Evolutionary conservation across 1,140 invertebrate species (phyloP).

Genomic region (Orchestia grillus): DNA sequence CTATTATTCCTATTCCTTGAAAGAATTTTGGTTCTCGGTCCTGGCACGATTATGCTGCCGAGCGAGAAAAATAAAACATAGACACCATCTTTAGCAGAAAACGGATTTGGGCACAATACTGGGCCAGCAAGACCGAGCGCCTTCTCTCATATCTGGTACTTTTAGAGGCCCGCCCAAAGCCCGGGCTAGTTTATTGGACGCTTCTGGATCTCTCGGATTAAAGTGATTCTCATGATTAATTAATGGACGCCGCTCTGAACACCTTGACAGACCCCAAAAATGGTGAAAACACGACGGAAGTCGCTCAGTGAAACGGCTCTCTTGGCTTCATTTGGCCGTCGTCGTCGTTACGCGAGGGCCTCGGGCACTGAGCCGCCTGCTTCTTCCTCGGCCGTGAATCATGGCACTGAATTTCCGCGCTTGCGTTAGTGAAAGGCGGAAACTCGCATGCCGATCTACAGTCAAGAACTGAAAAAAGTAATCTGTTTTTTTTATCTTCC

Average conservation of each 20-base stretch:
- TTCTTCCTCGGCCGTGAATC: background rate
- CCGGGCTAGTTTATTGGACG: constrained; percentile 45
- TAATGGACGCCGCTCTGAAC: background rate
- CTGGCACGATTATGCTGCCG: background rate
- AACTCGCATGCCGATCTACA: background rate
- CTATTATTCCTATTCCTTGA: background rate
- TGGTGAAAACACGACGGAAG: background rate
- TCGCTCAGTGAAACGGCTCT: background rate
- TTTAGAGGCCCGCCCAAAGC: background rate
- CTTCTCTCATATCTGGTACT: constrained; percentile 52
- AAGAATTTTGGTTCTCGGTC: background rate
- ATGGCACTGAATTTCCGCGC: background rate
- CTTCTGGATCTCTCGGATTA: constrained; percentile 12
- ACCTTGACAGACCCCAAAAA: background rate
- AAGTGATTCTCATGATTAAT: constrained; percentile 53
- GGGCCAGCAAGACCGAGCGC: background rate
- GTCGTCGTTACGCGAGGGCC: no score
- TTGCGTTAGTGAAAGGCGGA: background rate
- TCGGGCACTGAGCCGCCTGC: no score
- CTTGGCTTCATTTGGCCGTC: background rate
- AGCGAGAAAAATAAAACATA: background rate
- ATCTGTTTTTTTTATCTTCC: background rate
- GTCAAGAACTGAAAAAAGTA: background rate
- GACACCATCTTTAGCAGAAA: background rate
- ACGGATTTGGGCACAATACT: background rate